Evolutionary conservation across 2,888 invertebrate species (phyloP), one percentile per base, ranked within the genome.

Genomic region (Acrobasis repandana): DNA sequence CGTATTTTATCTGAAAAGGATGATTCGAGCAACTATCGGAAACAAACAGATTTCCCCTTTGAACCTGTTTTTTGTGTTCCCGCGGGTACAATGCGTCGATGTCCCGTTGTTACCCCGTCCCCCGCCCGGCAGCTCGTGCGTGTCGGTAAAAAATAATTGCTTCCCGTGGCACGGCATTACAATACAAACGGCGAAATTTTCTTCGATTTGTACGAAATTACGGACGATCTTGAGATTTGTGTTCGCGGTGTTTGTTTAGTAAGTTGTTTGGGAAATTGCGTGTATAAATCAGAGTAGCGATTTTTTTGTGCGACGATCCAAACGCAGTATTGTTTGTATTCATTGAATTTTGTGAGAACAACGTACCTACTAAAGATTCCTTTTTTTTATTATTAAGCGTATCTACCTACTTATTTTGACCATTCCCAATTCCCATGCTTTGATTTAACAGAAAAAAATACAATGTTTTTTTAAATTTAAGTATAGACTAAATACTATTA

Each of bases 71-170:
- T 82, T 85, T 83, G 79, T 78, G 69, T 67, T 85, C 91, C 90
- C 92, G 80, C 75, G 92, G 91, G 91, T 88, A 86, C 89, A 85
- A 90, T 92, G 86, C 85, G 82, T 90, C 86, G 85, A 80, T 75
- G 80, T 81, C 79, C 73, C 77, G 68, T 65, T 69, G 70, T 72
- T 52, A 28, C 58, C 68, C 73, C 67, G 60, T 60, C 67, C 70
- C 71, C 75, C 72, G 68, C 69, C 71, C 70, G 74, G 65, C 67
- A 76, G 73, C 70, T 80, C 92, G 90, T 92, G 92, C 91, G 88
- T 86, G 80, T 81, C 89, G 87, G 88, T 90, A 90, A 89, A 90
- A 90, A 87, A 89, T 90, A 91, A 92, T 90, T 91, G 89, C 87
- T 87, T 86, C 85, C 60, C 83, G 80, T 83, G 82, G 80, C 75